phyloP scores from a whole-genome alignment of 1,140 invertebrate genomes.

The Eueides isabella region DNA sequence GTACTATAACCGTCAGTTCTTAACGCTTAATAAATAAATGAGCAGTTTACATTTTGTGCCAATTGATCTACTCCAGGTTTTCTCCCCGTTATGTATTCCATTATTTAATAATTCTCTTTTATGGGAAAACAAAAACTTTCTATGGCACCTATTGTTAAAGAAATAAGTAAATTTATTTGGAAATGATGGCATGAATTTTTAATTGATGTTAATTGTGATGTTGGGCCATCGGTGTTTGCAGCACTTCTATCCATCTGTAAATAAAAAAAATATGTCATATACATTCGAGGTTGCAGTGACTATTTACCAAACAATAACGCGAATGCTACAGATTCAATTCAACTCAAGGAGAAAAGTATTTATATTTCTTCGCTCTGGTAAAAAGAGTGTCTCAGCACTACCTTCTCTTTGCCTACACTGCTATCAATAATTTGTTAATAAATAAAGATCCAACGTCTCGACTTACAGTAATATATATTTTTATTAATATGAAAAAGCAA shows the following conservation, averaged over 20 bases:
- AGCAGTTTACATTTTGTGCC: slow-evolving; percentile 5
- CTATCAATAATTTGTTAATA: no score
- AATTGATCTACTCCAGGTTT: neutral
- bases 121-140: slow-evolving; percentile 10
- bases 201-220: slow-evolving; percentile 35
- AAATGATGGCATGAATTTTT: neutral
- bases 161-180: neutral
- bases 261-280: slow-evolving; percentile 16
- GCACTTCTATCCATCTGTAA: slow-evolving; percentile 69
- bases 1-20: slow-evolving; percentile 22
- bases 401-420: no score
- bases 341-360: neutral
- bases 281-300: no score
- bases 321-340: neutral
- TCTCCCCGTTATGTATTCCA: no score
- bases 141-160: slow-evolving; percentile 37
- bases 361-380: no score
- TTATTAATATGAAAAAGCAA: no score
- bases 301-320: no score
- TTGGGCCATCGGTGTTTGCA: slow-evolving; percentile 60
- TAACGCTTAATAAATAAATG: slow-evolving; percentile 15
- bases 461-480: no score
- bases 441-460: no score
- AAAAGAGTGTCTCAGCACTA: no score
- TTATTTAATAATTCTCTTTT: neutral